Evolutionary conservation across 2,888 invertebrate species (phyloP), one percentile per base, ranked within the genome.

Genomic region (Nemapogon koenigi): DNA sequence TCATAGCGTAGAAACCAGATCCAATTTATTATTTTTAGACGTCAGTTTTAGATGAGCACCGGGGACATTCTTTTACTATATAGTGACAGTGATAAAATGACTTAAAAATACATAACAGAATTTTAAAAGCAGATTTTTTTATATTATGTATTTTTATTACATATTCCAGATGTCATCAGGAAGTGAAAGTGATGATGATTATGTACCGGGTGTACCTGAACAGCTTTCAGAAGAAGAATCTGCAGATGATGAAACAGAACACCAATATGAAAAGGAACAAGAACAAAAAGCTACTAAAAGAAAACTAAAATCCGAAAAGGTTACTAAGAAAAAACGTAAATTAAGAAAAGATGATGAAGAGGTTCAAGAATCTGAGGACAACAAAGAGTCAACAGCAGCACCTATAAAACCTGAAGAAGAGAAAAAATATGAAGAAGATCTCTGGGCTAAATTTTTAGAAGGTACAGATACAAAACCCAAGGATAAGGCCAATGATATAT

Each of bases 181-280:
- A 39, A 87, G 88, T 46, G 90, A 91, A 46, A 90, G 89, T 58
- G 91, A 91, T 59, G 89, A 89, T 47, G 91, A 91, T 55, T 91
- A 88, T 57, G 80, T 86, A 43, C 89, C 89, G 17, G 85, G 83
- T 45, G 83, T 76, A 44, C 83, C 81, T 36, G 86, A 86, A 53
- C 69, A 81, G 43, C 68, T 84, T 4, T 88, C 88, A 0, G 88
- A 88, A 63, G 85, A 83, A 46, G 86, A 85, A 38, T 86, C 86
- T 1, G 86, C 83, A 1, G 83, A 86, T 46, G 78, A 73, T 19
- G 86, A 85, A 50, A 84, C 84, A 39, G 81, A 81, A 14, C 50
- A 72, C 43, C 80, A 81, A 33, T 84, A 80, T 47, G 75, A 81
- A 46, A 81, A 81, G 30, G 81, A 79, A 55, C 48, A 55, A 33